Conservation (phyloP, 2,113 vertebrate species). For the Falcunculus frontatus region DNA sequence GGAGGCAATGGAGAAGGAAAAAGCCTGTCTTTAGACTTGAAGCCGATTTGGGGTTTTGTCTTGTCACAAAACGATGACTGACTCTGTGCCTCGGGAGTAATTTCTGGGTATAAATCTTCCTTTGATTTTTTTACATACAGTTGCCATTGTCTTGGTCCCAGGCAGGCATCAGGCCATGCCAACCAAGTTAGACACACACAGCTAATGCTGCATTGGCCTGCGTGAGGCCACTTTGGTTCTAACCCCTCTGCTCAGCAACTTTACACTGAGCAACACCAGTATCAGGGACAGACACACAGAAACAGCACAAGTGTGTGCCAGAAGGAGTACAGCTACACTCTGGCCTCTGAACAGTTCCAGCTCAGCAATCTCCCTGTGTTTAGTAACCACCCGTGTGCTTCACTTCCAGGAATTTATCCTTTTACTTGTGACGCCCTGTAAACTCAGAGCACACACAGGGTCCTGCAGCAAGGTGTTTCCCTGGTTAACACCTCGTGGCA, state of each 20-base stretch:
- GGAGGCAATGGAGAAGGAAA: not conserved
- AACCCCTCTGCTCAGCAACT: not conserved
- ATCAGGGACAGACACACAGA: not conserved
- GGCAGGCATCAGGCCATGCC: not conserved
- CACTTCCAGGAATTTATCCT: not conserved
- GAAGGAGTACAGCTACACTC: not conserved
- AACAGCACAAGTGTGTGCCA: not conserved
- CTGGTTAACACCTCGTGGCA: accelerated
- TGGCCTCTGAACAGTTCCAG: not conserved
- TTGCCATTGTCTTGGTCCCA: not conserved
- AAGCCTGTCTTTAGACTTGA: not conserved
- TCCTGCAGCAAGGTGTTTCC: not conserved
- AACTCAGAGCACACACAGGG: not conserved
- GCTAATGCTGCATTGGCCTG: not conserved
- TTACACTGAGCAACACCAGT: not conserved
- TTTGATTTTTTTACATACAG: not conserved
- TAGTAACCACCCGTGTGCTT: not conserved
- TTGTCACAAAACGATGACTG: accelerated
- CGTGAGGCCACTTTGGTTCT: not conserved
- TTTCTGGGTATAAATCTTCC: not conserved
- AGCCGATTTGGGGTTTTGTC: not conserved
- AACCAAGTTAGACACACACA: not conserved
- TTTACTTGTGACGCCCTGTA: not conserved
- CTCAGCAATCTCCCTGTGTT: not conserved
- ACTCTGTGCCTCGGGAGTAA: not conserved